These are phyloP conservation scores for Coenonympha arcania DNA, from an alignment of 2,888 invertebrate genomes.

Conservation along the genomic window DNA sequence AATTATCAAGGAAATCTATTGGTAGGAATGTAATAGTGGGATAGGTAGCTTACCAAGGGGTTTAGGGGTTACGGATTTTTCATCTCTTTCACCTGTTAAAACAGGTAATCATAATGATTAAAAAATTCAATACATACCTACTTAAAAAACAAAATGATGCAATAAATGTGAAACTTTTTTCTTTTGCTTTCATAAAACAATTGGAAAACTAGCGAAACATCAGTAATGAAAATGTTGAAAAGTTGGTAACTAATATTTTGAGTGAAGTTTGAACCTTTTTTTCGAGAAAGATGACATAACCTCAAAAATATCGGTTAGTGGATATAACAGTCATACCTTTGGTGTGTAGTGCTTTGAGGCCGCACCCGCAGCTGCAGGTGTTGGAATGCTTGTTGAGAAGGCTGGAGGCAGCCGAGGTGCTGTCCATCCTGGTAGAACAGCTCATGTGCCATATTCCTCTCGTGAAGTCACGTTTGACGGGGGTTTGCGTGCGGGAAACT, in stretches of 20 bases:
- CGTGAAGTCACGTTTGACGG: slow-evolving; percentile 77
- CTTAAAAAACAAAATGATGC: not conserved
- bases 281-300: slow-evolving; percentile 50
- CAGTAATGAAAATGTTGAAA: no score
- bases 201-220: no score
- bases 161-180: not conserved
- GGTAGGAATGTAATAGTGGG: slow-evolving; percentile 13
- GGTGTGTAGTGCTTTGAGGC: slow-evolving; percentile 76
- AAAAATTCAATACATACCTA: not conserved
- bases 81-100: slow-evolving; percentile 47
- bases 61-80: slow-evolving; percentile 40
- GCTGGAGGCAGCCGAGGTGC: slow-evolving; percentile 43
- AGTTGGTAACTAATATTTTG: not conserved
- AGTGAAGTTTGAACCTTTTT: not conserved
- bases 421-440: slow-evolving; percentile 57
- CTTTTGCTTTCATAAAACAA: not conserved
- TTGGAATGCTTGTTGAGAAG: slow-evolving; percentile 74
- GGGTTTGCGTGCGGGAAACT: slow-evolving; percentile 53
- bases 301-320: slow-evolving; percentile 22
- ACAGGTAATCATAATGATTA: not conserved
- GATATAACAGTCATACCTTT: slow-evolving; percentile 74
- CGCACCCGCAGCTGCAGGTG: slow-evolving; percentile 80
- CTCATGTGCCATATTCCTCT: slow-evolving; percentile 84
- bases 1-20: no score
- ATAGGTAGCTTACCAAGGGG: slow-evolving; percentile 55